These are phyloP conservation scores for Diadophis punctatus DNA, from an alignment of 2,113 vertebrate species.

Conservation along the genomic window DNA sequence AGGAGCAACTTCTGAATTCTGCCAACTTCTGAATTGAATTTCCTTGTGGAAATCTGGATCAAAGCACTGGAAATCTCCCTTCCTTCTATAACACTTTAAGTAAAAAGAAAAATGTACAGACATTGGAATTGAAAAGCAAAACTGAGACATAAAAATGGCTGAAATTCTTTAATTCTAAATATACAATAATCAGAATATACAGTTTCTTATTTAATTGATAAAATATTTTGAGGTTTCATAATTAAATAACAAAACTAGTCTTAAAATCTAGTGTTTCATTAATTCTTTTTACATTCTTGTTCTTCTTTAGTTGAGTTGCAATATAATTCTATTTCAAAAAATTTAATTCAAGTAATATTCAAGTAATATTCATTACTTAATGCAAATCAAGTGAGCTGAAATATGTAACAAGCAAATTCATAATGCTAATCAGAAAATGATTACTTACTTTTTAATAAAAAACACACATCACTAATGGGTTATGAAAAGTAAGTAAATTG, in stretches of 20 bases:
- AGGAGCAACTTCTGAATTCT: too few relatives aligned
- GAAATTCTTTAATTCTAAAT: not conserved
- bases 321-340: slow-evolving; percentile 6
- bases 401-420: slow-evolving; percentile 27
- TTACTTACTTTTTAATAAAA: slow-evolving; percentile 32
- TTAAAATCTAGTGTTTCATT: slow-evolving; percentile 1
- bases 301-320: slow-evolving; percentile 5
- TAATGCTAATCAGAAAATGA: slow-evolving; percentile 14
- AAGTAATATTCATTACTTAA: slow-evolving; percentile 12
- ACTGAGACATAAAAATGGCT: not conserved
- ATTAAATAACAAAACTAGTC: not conserved
- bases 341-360: too few relatives aligned
- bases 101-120: not conserved
- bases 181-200: not conserved
- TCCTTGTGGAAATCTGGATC: too few relatives aligned
- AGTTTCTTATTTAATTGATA: slow-evolving; percentile 20
- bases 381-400: slow-evolving; percentile 6
- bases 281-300: not conserved
- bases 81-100: not conserved
- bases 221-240: slow-evolving; percentile 2
- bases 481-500: slow-evolving; percentile 10
- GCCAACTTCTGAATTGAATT: too few relatives aligned
- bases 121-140: not conserved
- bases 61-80: too few relatives aligned
- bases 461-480: slow-evolving; percentile 6